Conservation (phyloP, 2,113 vertebrate genomes). For the Neolamprologus variostigma region DNA sequence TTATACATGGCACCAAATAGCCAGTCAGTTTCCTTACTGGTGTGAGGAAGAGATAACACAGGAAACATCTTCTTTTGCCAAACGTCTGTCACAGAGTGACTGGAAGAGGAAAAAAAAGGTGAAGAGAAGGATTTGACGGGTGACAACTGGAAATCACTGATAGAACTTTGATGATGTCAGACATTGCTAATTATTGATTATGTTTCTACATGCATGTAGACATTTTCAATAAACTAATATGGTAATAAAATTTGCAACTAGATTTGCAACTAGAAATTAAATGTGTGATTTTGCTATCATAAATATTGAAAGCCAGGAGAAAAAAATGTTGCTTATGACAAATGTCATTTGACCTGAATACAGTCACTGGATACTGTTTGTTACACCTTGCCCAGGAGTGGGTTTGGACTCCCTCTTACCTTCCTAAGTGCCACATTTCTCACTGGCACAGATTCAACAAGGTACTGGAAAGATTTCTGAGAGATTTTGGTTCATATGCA, state of each 20-base stretch:
- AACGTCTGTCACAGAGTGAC: neutral
- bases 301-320: neutral
- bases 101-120: neutral
- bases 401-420: neutral
- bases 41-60: conserved; percentile 39
- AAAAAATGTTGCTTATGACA: neutral
- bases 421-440: neutral
- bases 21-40: conserved; percentile 34
- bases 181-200: conserved; percentile 22
- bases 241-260: neutral
- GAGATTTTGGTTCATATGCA: neutral
- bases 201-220: neutral
- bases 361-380: neutral
- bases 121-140: neutral
- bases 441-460: neutral
- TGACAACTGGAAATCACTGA: conserved; percentile 39
- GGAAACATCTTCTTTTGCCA: neutral
- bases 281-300: neutral
- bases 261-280: neutral
- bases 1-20: neutral
- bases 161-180: conserved; percentile 4
- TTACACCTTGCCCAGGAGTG: neutral
- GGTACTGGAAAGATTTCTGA: neutral
- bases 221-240: neutral
- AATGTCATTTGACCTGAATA: neutral